Percentiles rank a stretch among this genome's conserved stretches.
Evolutionary conservation across 2,113 vertebrate species (phyloP).

Genomic region (Muscicapa adusta): DNA sequence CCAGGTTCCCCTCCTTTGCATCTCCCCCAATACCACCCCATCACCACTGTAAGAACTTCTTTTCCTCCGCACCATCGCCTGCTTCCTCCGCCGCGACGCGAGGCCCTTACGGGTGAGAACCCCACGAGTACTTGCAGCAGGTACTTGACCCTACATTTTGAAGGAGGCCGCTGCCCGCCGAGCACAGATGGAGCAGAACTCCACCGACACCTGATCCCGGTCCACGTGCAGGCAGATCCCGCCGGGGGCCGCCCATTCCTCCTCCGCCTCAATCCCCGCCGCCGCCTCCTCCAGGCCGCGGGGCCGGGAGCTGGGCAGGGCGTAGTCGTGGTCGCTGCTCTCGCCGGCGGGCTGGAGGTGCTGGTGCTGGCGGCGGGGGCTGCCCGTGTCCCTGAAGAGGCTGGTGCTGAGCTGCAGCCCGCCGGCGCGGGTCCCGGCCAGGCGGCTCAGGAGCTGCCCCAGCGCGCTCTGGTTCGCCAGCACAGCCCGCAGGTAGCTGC

Average conservation of each 20-base stretch:
- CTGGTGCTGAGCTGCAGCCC: conserved; percentile 93
- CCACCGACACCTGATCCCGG: conserved; percentile 94
- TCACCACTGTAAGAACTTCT: conserved; percentile 9
- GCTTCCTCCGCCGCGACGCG: conserved; percentile 55
- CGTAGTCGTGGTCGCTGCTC: conserved; percentile 65
- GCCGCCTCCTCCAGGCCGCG: not conserved
- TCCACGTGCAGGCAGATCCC: conserved; percentile 96
- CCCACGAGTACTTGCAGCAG: conserved; percentile 69
- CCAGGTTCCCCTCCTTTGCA: conserved; percentile 5
- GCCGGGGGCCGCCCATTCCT: conserved; percentile 78
- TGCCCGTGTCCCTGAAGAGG: conserved; percentile 83
- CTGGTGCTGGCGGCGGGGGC: conserved; percentile 6
- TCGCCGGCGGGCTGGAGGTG: conserved; percentile 18
- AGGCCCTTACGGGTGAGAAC: conserved; percentile 37
- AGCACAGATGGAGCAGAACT: conserved; percentile 95
- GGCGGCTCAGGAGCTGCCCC: conserved; percentile 86
- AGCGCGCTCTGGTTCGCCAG: conserved; percentile 95
- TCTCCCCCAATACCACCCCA: conserved; percentile 34
- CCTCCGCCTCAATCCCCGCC: conserved; percentile 76
- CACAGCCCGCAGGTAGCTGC: conserved; percentile 92
- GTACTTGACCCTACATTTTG: conserved; percentile 99
- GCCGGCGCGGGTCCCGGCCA: conserved; percentile 83
- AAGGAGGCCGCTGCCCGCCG: conserved; percentile 84
- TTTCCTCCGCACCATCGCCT: conserved; percentile 47
- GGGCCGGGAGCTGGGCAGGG: conserved; percentile 39